Evolutionary conservation across 2,797 vertebrate genomes (phyloP), one percentile per base, ranked within the genome.

Genomic region (Triplophysa bombifrons): DNA sequence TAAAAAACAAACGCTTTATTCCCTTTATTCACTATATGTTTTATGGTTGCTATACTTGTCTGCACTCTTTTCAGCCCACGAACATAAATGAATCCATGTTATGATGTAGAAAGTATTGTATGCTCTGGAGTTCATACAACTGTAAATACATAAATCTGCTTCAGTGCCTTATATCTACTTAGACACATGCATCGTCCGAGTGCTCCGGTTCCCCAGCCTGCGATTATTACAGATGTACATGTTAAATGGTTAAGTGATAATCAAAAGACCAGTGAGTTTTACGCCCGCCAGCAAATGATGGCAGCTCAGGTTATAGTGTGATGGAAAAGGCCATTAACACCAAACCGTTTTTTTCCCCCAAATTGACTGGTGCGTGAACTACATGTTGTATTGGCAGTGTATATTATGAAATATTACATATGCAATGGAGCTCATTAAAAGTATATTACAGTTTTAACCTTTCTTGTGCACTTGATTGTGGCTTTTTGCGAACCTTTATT

Each of bases 351-450:
- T 85, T 82, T 76, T 76, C 0, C 3, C 72, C 3, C 72, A 77
- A 76, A 85, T 72, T 76, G 82, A 85, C 80, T 84, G 78, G 72
- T 74, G 81, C 72, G 65, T 83, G 69, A 83, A 76, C 50, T 81
- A 81, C 84, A 72, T 84, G 82, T 82, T 74, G 60, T 93, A 93
- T 93, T 93, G 93, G 90, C 91, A 92, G 89, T 88, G 89, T 84
- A 93, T 93, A 93, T 93, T 90, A 92, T 91, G 90, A 90, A 93
- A 93, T 92, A 91, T 93, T 92, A 90, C 88, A 93, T 91, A 91
- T 91, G 92, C 89, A 92, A 90, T 89, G 89, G 91, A 93, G 91
- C 91, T 93, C 92, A 93, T 93, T 93, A 93, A 91, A 92, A 92
- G 86, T 87, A 84, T 90, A 93, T 93, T 93, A 93, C 69, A 74